Evolutionary conservation across 2,113 vertebrate genomes (phyloP), one percentile per base, ranked within the genome.

Genomic region (Channa argus): DNA sequence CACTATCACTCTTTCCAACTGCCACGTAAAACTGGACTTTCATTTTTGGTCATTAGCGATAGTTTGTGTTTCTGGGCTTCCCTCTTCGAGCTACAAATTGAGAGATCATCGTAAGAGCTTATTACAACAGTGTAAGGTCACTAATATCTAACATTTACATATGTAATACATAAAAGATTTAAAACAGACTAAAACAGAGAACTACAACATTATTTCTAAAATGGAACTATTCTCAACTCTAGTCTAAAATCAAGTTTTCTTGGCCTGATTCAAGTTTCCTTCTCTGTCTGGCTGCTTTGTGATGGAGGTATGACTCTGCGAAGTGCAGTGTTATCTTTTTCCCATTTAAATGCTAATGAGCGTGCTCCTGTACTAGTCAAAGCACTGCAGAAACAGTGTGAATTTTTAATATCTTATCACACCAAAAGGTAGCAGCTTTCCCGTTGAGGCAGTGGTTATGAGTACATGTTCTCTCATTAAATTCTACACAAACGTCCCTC

Each of bases 311-410:
- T 76, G 76, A 92, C 89, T 90, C 73, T 86, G 85, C 67, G 45
- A 87, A 91, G 80, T 88, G 76, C 53, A 13, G 80, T 71, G 74
- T 91, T 92, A 93, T 93, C 92, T 92, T 92, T 93, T 94, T 91
- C 86, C 88, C 63, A 94, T 94, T 95, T 94, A 94, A 94, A 94
- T 95, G 93, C 92, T 93, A 95, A 95, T 93, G 93, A 93, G 91
- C 61, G 14, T 77, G 74, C 88, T 82, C 82, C 86, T 70, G n/a
- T 82, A 88, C 58, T 33, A 87, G 90, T 91, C 84, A 90, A 90
- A 90, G 88, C 41, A 51, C 83, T 44, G 73, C 59, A 55, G 88
- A 92, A 87, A 91, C 80, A 73, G 80, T 92, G 92, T 90, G 90
- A 93, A 92, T 88, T 89, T 93, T 89, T 93, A 90, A 92, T 91